Evolutionary conservation across 2,113 vertebrate species (phyloP).

Genomic region (Deroptyus accipitrinus): DNA sequence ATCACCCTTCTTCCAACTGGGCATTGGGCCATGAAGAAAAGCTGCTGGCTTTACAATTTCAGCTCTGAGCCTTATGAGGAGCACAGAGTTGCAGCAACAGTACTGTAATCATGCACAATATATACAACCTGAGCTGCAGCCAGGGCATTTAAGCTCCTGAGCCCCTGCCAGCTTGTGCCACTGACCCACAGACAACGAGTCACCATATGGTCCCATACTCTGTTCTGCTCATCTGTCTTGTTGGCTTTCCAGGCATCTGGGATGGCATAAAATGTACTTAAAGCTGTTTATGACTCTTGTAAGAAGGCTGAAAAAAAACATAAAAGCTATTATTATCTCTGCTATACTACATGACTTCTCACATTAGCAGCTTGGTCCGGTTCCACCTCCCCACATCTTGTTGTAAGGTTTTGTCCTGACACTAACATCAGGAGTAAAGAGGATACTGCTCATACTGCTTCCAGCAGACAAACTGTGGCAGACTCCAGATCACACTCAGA

Average conservation of each 20-base stretch:
- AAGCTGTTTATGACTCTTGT: background rate
- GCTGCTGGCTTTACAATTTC: constrained; percentile 3
- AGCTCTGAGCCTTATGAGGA: background rate
- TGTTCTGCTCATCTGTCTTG: background rate
- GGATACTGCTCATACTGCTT: background rate
- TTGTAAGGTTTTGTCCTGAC: background rate
- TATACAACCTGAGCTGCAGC: background rate
- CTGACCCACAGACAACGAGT: background rate
- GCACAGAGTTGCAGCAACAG: background rate
- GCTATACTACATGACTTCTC: background rate
- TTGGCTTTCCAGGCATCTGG: background rate
- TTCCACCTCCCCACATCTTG: background rate
- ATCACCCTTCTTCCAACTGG: constrained; percentile 53
- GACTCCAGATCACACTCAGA: background rate
- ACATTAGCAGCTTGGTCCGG: background rate
- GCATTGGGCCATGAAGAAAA: constrained; percentile 32
- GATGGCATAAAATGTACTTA: background rate
- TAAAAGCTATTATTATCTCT: background rate
- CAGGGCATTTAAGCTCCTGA: background rate
- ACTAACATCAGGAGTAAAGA: background rate
- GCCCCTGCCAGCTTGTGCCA: background rate
- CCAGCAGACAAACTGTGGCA: background rate
- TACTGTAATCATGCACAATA: background rate
- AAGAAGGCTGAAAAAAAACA: background rate
- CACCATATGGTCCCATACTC: background rate